phyloP scores from a whole-genome alignment of 2,113 vertebrate species.

The Cyprinodon variegatus region DNA sequence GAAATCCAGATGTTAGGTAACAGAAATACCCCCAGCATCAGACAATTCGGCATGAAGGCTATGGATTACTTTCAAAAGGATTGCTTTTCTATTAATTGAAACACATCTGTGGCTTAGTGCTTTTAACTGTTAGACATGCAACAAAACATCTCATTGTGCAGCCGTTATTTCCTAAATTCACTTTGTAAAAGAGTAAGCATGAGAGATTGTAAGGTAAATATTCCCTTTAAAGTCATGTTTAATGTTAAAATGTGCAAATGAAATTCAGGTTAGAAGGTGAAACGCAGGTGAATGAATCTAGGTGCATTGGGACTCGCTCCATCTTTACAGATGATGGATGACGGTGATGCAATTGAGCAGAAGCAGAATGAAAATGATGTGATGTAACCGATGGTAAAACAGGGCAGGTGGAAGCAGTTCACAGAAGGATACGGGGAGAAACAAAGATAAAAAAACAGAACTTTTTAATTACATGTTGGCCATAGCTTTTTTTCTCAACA shows the following conservation, averaged over 20 bases:
- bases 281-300: not conserved
- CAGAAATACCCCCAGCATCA: conserved; percentile 9
- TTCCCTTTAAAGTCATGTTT: not conserved
- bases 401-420: not conserved
- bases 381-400: conserved; percentile 8
- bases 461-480: not conserved
- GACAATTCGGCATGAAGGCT: conserved; percentile 10
- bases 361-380: not conserved
- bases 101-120: not conserved
- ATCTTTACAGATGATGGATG: not conserved
- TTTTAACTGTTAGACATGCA: conserved; percentile 2
- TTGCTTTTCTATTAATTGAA: conserved; percentile 22
- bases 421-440: not conserved
- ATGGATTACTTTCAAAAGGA: conserved; percentile 10
- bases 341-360: not conserved
- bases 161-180: not conserved
- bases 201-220: not conserved
- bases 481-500: not conserved
- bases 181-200: not conserved
- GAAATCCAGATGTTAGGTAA: conserved; percentile 36
- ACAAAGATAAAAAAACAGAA: not conserved
- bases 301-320: not conserved
- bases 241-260: not conserved
- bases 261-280: not conserved
- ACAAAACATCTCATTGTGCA: not conserved